Base-by-base conservation (phyloP, 2,113 vertebrate genomes). In the Coptodon rendalli region DNA sequence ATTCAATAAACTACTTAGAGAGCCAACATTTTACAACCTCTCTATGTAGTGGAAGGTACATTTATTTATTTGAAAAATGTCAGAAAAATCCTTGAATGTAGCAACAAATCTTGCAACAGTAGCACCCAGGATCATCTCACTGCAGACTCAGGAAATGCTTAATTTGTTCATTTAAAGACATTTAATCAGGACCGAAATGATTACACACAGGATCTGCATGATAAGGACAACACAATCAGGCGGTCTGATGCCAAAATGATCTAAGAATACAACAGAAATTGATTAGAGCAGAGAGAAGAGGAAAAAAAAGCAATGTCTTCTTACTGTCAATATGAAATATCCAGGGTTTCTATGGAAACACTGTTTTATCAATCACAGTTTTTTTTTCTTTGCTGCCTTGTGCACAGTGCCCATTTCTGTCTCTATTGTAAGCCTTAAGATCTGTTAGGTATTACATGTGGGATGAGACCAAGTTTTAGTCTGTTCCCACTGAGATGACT, bases 321-420 rank as follows among this genome's bases (percentile, higher is more conserved):
- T 90, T 91, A 83, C 81, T 91, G 89, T 78, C 87, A 92, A 78
- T 90, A 86, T 86, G 61, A 92, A 92, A 92, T 86, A 93, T 84
- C 89, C 88, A 90, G 6, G 34, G 92, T 94, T 92, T 81, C 94
- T 63, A 88, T 91, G 89, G 94, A 90, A 92, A 94, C 92, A 63
- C 82, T 80, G 50, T 90, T 93, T 92, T 83, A 93, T 90, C 85
- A 92, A 87, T 94, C 84, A 89, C 57, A 31, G 89, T 86, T 76
- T 86, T 90, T 45, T 63, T 16, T 86, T 68, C 82, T 81, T 59
- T 13, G 85, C 76, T 52, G 83, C 56, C 53, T 86, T 87, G 84
- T 84, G 82, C 59, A 76, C 48, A 6, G 34, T 19, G 61, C 66
- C 84, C 79, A 82, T 84, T 83, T 81, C 71, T 57, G 63, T 89